phyloP scores from a whole-genome alignment of 1,140 invertebrate species.

The Papilio glaucus region DNA sequence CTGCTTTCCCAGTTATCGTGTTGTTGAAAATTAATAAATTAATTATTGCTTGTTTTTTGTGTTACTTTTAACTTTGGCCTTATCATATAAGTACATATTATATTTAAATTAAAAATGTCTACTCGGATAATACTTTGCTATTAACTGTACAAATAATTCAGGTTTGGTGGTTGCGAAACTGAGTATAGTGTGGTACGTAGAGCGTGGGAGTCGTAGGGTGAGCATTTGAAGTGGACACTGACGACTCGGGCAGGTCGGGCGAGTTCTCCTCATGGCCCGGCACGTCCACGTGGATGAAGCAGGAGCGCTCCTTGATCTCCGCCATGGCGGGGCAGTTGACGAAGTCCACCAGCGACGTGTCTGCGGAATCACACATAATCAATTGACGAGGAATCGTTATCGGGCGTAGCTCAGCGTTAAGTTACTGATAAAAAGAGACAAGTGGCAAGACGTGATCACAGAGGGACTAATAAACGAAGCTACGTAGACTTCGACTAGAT shows the following conservation, averaged over 20 bases:
- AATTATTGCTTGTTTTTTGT: no score
- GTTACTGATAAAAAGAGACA: no score
- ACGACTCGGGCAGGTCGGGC: slow-evolving; percentile 72
- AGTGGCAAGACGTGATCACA: no score
- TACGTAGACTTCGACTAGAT: no score
- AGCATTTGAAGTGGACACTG: slow-evolving; percentile 32
- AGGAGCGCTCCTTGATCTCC: slow-evolving; percentile 92
- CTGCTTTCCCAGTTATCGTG: no score
- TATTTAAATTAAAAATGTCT: no score
- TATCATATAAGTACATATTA: no score
- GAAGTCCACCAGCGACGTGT: slow-evolving; percentile 89
- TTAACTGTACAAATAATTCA: no score
- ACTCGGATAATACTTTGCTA: no score
- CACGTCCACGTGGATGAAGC: slow-evolving; percentile 95
- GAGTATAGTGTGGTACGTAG: background rate
- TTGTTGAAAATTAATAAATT: no score
- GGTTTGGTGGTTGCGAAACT: background rate
- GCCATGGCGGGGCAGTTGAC: slow-evolving; percentile 92
- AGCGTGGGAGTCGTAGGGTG: background rate
- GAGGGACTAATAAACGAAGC: no score
- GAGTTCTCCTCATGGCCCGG: slow-evolving; percentile 93
- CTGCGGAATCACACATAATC: slow-evolving; percentile 73
- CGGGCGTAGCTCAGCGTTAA: background rate
- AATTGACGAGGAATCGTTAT: background rate
- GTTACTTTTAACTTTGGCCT: no score